A percentile compares a stretch with the other conserved stretches of the same genome.
phyloP scores from a whole-genome alignment of 92 coral and sea anemone genomes.

The Epizoanthus ramosus region DNA sequence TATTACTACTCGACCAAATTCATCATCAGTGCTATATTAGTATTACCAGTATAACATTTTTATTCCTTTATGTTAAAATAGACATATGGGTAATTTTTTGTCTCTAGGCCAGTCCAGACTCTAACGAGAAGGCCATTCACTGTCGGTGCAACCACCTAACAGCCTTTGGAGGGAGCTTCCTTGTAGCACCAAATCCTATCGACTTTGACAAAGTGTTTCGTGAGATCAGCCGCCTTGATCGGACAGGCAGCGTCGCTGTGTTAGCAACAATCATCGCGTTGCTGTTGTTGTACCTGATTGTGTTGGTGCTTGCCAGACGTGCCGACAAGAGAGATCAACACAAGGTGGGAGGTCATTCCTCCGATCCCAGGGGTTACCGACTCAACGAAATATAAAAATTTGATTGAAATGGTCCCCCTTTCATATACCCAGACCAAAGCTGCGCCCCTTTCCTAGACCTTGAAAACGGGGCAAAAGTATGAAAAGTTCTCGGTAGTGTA shows the following conservation, averaged over 20 bases:
- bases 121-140: neutral
- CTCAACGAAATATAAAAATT: too few species aligned
- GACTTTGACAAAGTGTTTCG: slow-evolving; percentile 22
- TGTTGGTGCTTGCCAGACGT: slow-evolving; percentile 24
- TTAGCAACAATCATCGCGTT: slow-evolving; percentile 12
- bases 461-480: too few species aligned
- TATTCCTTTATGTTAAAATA: too few species aligned
- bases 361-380: too few species aligned
- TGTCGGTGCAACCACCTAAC: slow-evolving; percentile 36
- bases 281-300: slow-evolving; percentile 5
- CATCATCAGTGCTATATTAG: too few species aligned
- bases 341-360: neutral
- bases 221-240: slow-evolving; percentile 29
- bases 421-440: too few species aligned
- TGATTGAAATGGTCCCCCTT: too few species aligned
- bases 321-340: slow-evolving; percentile 18
- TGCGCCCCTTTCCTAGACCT: too few species aligned
- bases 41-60: too few species aligned
- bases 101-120: neutral
- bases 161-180: slow-evolving; percentile 23
- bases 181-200: slow-evolving; percentile 27
- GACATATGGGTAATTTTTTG: too few species aligned
- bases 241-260: slow-evolving; percentile 19
- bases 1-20: too few species aligned
- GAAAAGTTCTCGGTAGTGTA: too few species aligned